Conservation (phyloP, 1,140 invertebrate species). For the Philopotamus ludificatus region DNA sequence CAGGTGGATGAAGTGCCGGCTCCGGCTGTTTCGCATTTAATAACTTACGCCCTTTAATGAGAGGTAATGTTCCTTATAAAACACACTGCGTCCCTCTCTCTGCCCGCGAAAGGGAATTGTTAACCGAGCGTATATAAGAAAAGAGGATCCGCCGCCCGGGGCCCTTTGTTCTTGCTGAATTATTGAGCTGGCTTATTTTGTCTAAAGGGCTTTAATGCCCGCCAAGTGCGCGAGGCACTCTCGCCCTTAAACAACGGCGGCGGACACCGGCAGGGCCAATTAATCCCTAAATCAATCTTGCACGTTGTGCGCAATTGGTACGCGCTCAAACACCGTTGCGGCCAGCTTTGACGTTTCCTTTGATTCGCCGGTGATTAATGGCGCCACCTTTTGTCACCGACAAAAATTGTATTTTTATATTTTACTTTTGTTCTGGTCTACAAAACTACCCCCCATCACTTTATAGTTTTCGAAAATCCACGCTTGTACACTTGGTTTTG, state of each 20-base stretch:
- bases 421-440: no score
- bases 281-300: not conserved
- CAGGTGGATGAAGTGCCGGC: not conserved
- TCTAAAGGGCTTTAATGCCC: constrained; percentile 21
- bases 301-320: not conserved
- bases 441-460: no score
- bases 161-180: constrained; percentile 23
- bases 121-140: constrained; percentile 14
- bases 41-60: constrained; percentile 27
- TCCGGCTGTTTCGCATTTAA: constrained; percentile 8
- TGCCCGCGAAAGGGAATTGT: constrained; percentile 27
- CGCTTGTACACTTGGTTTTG: no score
- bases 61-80: constrained; percentile 28
- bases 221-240: not conserved
- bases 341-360: not conserved
- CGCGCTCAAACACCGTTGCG: no score
- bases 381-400: not conserved
- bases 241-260: not conserved
- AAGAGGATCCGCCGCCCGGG: constrained; percentile 9
- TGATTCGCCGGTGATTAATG: not conserved
- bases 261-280: not conserved
- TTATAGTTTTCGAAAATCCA: no score
- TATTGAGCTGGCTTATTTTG: constrained; percentile 20
- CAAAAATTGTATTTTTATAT: no score
- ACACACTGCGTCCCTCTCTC: constrained; percentile 3